Conservation (phyloP, 2,888 invertebrate species). For the Ennomos erosarius region DNA sequence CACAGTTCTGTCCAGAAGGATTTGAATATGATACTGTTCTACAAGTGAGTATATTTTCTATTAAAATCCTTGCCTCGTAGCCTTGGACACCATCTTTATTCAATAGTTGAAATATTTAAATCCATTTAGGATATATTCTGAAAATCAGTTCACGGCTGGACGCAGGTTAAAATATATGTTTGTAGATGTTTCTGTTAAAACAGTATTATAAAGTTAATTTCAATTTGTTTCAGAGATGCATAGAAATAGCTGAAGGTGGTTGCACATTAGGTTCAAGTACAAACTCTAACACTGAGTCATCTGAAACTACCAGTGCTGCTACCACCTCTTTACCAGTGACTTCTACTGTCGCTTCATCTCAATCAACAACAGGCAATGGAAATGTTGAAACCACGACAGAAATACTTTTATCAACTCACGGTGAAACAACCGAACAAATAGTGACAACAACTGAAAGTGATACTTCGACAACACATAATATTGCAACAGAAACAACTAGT, state of each 20-base stretch:
- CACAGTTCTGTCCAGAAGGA: constrained; percentile 42
- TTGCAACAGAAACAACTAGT: constrained; percentile 1
- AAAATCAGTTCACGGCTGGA: too few relatives aligned
- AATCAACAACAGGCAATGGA: too few relatives aligned
- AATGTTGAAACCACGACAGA: constrained; percentile 4
- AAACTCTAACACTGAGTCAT: not conserved
- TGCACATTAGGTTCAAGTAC: constrained; percentile 40
- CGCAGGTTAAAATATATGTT: too few relatives aligned
- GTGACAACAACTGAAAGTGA: not conserved
- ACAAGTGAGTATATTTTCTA: constrained; percentile 34
- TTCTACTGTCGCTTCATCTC: too few relatives aligned
- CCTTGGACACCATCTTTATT: too few relatives aligned
- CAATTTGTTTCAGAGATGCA: constrained; percentile 40
- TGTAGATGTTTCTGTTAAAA: too few relatives aligned
- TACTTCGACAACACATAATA: too few relatives aligned
- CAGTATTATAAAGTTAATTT: too few relatives aligned
- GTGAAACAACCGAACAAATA: constrained; percentile 1
- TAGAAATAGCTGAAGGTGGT: constrained; percentile 47
- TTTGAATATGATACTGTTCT: constrained; percentile 45
- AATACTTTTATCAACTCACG: not conserved
- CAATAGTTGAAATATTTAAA: too few relatives aligned
- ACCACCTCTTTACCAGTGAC: too few relatives aligned
- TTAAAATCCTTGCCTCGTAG: not conserved
- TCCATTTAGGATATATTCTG: too few relatives aligned
- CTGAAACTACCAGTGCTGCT: not conserved